Base-by-base conservation (phyloP, 2,888 invertebrate genomes). In the Drosophila pseudotalamancana region DNA sequence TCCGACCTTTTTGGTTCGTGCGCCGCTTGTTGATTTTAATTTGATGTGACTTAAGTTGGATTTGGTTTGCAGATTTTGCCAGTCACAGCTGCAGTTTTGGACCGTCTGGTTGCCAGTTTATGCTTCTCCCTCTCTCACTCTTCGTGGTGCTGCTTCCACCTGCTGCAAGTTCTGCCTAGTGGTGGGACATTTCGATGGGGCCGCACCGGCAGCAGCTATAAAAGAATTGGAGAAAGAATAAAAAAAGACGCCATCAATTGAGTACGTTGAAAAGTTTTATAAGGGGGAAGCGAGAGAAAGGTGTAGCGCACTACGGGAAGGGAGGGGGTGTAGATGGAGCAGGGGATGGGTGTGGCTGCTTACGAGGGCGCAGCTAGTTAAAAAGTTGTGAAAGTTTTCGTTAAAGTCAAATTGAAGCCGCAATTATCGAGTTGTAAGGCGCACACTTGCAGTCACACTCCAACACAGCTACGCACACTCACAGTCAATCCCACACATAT, bases 41-140 rank as follows among this genome's bases (percentile, higher is more conserved):
- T 84, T 84, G 85, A 84, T 84, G 85, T 84, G 87, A 84, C 85
- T 87, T 83, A 83, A 83, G 85, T 87, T 87, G 85, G 78, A 86
- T 83, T 86, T 86, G 76, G 86, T 62, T 78, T 78, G 77, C 84
- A 83, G 84, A 83, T 77, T 83, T 77, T 37, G 40, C 64, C 59
- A 72, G 68, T 71, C 25, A 54, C 69, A 35, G 63, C 60, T 68
- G 75, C 68, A 77, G 56, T 63, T 64, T 69, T 66, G 46, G 64
- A 46, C 50, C 46, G 54, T 57, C 50, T 60, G 43, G 42, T 56
- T 49, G 50, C 56, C 57, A 49, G 62, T 48, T 67, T 71, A 40
- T 29, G 61, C 56, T 37, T 63, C 54, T 46, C 77, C 43, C 51
- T 35, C 32, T 35, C 50, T 40, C 31, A 25, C 37, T n/a, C 18